These are phyloP conservation scores for Callyntrura sp. DNA, from an alignment of 2,888 invertebrate species.

Conservation along the genomic window DNA sequence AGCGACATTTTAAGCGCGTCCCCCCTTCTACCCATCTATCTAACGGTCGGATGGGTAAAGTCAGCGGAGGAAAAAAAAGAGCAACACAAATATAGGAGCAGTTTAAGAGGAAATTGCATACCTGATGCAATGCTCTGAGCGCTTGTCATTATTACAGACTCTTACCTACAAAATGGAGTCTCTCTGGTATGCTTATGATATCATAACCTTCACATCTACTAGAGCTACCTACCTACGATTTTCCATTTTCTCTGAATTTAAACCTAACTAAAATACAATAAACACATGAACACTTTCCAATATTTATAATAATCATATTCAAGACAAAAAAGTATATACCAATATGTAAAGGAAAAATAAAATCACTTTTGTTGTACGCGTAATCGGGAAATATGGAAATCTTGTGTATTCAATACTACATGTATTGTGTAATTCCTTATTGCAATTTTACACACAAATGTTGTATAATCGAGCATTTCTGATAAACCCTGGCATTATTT, in stretches of 20 bases:
- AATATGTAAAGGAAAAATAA: too few species aligned
- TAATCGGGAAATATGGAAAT: background rate
- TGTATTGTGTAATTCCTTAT: background rate
- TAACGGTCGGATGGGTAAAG: slow-evolving; percentile 51
- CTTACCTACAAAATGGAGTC: too few species aligned
- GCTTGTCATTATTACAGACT: background rate
- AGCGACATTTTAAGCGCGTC: slow-evolving; percentile 64
- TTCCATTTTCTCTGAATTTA: too few species aligned
- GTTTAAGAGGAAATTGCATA: slow-evolving; percentile 66
- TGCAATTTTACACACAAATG: background rate
- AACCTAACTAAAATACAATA: too few species aligned
- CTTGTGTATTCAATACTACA: background rate
- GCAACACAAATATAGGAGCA: background rate
- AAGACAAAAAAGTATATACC: background rate
- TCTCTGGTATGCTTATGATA: slow-evolving; percentile 42
- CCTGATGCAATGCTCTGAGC: background rate
- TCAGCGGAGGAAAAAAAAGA: slow-evolving; percentile 23
- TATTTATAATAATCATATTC: background rate
- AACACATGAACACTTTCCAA: too few species aligned
- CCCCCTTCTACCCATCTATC: background rate
- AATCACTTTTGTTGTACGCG: too few species aligned
- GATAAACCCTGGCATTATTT: background rate
- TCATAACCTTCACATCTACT: slow-evolving; percentile 57
- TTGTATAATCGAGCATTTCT: background rate
- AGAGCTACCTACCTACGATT: background rate